These are phyloP conservation scores for Meandrusa payeni DNA, from an alignment of 2,888 invertebrate species.

Conservation along the genomic window DNA sequence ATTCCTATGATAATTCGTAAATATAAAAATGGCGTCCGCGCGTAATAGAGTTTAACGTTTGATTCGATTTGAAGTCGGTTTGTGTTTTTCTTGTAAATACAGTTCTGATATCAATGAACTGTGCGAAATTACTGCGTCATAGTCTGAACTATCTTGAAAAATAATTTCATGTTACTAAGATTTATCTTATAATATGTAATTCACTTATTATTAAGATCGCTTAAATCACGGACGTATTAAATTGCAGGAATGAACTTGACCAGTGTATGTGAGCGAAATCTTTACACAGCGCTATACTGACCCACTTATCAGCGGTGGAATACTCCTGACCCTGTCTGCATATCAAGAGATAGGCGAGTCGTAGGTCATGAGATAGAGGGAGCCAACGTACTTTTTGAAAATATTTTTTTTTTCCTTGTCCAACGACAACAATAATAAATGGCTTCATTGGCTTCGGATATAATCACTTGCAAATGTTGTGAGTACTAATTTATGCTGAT, in stretches of 20 bases:
- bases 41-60: no score
- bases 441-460: slow-evolving; percentile 32
- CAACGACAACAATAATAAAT: slow-evolving; percentile 48
- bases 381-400: slow-evolving; percentile 70
- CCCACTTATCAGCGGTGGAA: slow-evolving; percentile 59
- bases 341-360: slow-evolving; percentile 51
- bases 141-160: no score
- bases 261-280: slow-evolving; percentile 33
- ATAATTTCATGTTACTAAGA: no score
- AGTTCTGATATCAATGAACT: no score
- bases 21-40: no score
- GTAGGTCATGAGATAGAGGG: slow-evolving; percentile 57
- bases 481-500: not conserved
- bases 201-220: not conserved
- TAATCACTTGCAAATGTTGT: no score
- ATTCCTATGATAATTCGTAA: no score
- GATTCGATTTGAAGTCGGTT: no score
- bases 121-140: no score
- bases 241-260: slow-evolving; percentile 64
- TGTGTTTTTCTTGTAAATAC: no score
- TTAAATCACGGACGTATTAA: not conserved
- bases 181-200: no score
- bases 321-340: slow-evolving; percentile 59
- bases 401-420: slow-evolving; percentile 60
- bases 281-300: slow-evolving; percentile 60